A percentile compares a stretch with the other conserved stretches of the same genome.
phyloP scores from a whole-genome alignment of 2,888 invertebrate genomes.

The Sisyra nigra region DNA sequence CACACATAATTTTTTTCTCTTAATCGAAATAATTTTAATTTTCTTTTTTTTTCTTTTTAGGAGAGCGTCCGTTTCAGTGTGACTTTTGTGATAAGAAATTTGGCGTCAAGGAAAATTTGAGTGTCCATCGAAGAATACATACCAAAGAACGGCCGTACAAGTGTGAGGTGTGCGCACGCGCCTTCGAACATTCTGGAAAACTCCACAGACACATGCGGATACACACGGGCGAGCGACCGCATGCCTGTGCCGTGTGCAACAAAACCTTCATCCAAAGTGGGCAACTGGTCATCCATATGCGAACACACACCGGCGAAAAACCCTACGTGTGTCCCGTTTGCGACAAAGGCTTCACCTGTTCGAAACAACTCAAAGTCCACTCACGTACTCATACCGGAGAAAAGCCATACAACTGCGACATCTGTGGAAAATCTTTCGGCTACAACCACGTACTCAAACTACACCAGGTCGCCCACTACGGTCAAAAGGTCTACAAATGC shows the following conservation, averaged over 20 bases:
- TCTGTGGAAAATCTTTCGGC: constrained; percentile 79
- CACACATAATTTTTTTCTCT: too few relatives aligned
- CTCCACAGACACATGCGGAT: constrained; percentile 81
- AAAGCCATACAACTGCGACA: constrained; percentile 81
- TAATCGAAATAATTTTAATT: background rate
- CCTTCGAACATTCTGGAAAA: constrained; percentile 83
- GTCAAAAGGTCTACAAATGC: constrained; percentile 84
- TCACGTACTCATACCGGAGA: constrained; percentile 84
- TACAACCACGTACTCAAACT: constrained; percentile 83
- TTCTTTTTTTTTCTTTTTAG: constrained; percentile 19
- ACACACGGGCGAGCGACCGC: constrained; percentile 80
- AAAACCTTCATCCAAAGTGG: constrained; percentile 87
- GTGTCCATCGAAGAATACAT: constrained; percentile 78
- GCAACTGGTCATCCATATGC: constrained; percentile 78
- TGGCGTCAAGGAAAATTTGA: constrained; percentile 82
- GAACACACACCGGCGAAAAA: constrained; percentile 76
- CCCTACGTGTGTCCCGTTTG: constrained; percentile 68
- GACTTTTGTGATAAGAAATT: constrained; percentile 87
- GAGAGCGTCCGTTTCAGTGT: constrained; percentile 80
- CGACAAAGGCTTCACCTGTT: constrained; percentile 82
- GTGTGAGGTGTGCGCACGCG: constrained; percentile 74
- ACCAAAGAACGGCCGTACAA: constrained; percentile 85
- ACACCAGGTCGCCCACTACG: constrained; percentile 80
- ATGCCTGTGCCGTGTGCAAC: constrained; percentile 72
- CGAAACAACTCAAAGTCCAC: constrained; percentile 77